Conservation (phyloP, 2,113 vertebrate species). For the Campylomormyrus tamandua region DNA sequence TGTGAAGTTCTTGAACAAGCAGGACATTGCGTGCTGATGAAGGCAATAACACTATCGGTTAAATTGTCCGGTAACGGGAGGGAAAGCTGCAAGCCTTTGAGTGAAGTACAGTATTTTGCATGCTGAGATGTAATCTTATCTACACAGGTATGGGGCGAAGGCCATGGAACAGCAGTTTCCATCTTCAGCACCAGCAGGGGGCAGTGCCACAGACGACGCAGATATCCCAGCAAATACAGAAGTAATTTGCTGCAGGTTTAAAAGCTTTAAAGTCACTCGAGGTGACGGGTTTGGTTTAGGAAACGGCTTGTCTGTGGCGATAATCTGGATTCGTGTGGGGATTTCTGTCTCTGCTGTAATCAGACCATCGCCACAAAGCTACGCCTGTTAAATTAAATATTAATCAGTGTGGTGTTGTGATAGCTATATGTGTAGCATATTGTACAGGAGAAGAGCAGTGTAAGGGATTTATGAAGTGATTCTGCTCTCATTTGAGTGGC, state of each 20-base stretch:
- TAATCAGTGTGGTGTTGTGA: neutral
- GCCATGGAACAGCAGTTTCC: neutral
- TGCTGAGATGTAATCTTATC: neutral
- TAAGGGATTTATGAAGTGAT: neutral
- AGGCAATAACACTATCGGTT: neutral
- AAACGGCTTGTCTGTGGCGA: neutral
- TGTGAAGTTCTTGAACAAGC: neutral
- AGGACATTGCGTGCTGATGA: neutral
- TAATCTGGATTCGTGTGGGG: neutral
- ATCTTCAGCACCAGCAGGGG: neutral
- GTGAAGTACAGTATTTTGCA: neutral
- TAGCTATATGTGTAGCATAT: neutral
- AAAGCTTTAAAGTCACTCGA: neutral
- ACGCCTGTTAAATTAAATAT: slow-evolving; percentile 4
- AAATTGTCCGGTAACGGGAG: neutral
- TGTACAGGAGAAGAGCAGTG: neutral
- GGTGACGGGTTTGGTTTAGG: neutral
- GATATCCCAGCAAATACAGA: neutral
- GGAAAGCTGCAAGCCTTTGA: neutral
- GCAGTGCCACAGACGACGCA: neutral
- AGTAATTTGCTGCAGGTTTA: slow-evolving; percentile 3
- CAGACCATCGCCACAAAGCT: neutral
- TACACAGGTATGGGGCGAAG: neutral
- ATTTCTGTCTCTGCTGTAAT: slow-evolving; percentile 2
- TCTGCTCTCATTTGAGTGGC: neutral